Evolutionary conservation across 2,113 vertebrate species (phyloP), one percentile per base, ranked within the genome.

Genomic region (Athene noctua): DNA sequence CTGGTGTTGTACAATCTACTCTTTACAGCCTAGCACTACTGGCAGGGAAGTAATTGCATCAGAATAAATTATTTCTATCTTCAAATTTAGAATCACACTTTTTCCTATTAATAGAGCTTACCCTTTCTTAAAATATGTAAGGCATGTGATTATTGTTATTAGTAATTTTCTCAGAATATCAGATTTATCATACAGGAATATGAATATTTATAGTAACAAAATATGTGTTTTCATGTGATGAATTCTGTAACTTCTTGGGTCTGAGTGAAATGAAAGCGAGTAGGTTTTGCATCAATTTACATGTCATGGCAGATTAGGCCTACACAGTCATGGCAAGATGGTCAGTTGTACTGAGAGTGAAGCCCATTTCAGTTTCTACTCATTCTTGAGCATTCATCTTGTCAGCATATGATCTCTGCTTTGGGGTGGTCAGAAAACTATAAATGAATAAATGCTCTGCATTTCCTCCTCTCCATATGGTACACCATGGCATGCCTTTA

Each of bases 31-130:
- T 88, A 88, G 74, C 61, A 67, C 68, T 81, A 94, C 90, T 93
- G 86, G n/a, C n/a, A 91, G 71, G 63, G 55, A 73, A 92, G 86
- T 90, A 92, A 91, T 63, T 93, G 46, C 67, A 79, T 80, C 71
- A 67, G 62, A 95, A 91, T 25, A n/a, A 96, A 65, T 92, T 82
- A 73, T 77, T 91, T 92, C 79, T 54, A 2, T 86, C 63, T 94
- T 86, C 42, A 86, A 26, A 80, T 89, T 94, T 94, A 92, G 67
- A 88, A 78, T 80, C 4, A 0, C 14, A 85, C 32, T 40, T 92
- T 88, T 90, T 68, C 36, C 63, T 92, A 73, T 88, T 88, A 80
- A 84, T 88, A 92, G 67, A 75, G 25, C 54, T 90, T 4, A 0
- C 19, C 5, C 52, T 88, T 61, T 84, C 57, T 86, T 90, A 32